Base-by-base conservation (phyloP, 1,140 invertebrate genomes). In the Lordiphosa clarofinis region DNA sequence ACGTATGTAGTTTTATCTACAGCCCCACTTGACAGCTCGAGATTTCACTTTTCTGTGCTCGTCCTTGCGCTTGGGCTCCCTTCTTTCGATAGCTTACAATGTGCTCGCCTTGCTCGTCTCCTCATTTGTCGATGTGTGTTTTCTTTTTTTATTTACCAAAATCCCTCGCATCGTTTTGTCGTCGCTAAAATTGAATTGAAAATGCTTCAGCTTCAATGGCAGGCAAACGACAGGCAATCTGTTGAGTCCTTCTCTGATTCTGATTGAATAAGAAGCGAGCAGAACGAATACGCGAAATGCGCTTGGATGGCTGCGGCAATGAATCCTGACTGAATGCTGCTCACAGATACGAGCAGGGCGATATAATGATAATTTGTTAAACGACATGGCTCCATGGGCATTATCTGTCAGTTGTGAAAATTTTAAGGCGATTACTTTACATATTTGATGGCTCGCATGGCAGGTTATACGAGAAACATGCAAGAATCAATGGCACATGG, bases 211-310 rank as follows among this genome's bases (percentile, higher is more conserved):
- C 73, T 82, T 69, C 76, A 81, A 76, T 72, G 69, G 68, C 78
- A 84, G 79, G 53, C 73, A 66, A 78, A 56, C 79, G 78, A 84
- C 73, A 84, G 78, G 78, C 78, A 84, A 84, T 84, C 78, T 84
- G 78, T 84, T 78, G 73, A 84, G 70, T 84, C 65, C 53, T 38
- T 44, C 24, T 46, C 12, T 5, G 43, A 33, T 33, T 62, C 56
- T 73, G 78, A 84, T 73, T 84, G 78, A 82, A 82, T 78, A 52
- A 67, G 65, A 42, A 50, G n/a, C 15, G 42, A 37, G 64, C 47
- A 47, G 48, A 62, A 57, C 54, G 61, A 78, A 73, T 78, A 63
- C 68, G 60, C 64, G 78, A 70, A 70, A 72, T 68, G 59, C 53
- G 76, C 61, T 58, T 62, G 54, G 63, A 39, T 73, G 73, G 46